Evolutionary conservation across 2,888 invertebrate genomes (phyloP).

Genomic region (Caenorhabditis zanzibari): DNA sequence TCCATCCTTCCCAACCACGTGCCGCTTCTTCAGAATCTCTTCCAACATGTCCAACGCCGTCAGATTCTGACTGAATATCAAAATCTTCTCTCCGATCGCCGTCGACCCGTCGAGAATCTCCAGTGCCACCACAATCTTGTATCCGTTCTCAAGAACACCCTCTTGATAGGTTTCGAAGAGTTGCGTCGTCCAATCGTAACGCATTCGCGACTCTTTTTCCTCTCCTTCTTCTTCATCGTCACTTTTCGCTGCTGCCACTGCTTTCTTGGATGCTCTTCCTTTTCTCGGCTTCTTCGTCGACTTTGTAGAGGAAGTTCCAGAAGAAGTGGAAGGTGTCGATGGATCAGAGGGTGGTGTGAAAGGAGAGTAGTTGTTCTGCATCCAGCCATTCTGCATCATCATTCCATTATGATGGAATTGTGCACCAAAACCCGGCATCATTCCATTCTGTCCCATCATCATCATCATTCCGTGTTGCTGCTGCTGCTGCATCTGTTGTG

Average conservation of each 20-base stretch:
- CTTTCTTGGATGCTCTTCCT: conserved; percentile 11
- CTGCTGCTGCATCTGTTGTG: conserved; percentile 16
- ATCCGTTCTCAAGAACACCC: conserved; percentile 86
- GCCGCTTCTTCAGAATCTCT: conserved; percentile 90
- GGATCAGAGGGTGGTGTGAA: conserved; percentile 25
- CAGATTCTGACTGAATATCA: conserved; percentile 96
- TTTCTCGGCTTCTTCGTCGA: conserved; percentile 29
- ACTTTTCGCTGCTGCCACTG: conserved; percentile 29
- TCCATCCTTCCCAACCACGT: conserved; percentile 84
- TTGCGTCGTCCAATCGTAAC: conserved; percentile 43
- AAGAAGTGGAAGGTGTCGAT: conserved; percentile 30
- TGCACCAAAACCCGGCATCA: conserved; percentile 30
- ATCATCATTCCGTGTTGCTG: conserved; percentile 28
- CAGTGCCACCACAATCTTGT: conserved; percentile 95
- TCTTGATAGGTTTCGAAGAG: conserved; percentile 40
- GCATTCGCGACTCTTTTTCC: conserved; percentile 41
- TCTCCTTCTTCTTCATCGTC: conserved; percentile 54
- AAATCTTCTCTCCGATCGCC: conserved; percentile 91
- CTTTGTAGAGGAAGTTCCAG: conserved; percentile 25
- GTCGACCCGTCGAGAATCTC: conserved; percentile 93
- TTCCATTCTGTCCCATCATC: conserved; percentile 23
- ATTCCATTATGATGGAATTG: conserved; percentile 31
- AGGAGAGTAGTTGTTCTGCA: conserved; percentile 14
- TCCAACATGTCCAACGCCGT: conserved; percentile 96
- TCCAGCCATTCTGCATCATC: conserved; percentile 41